Conservation (phyloP, 64 coral and sea anemone species). For the Pocillopora verrucosa region DNA sequence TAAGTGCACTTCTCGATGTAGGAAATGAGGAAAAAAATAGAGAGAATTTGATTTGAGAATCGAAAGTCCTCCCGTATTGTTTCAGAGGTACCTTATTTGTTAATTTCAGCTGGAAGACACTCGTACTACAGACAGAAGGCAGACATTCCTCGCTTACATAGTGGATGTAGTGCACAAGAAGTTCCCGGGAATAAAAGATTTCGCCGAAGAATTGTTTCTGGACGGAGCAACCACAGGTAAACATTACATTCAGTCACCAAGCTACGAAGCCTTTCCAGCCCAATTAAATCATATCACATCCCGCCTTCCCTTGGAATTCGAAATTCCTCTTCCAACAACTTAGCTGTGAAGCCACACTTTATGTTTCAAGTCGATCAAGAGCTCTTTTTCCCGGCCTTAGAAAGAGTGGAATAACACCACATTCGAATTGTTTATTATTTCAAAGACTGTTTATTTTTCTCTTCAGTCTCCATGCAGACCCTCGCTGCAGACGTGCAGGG, state of each 20-base stretch:
- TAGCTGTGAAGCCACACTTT: no score
- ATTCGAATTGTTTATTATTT: not conserved
- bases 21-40: no score
- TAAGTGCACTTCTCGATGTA: no score
- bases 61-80: no score
- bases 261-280: not conserved
- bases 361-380: no score
- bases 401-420: no score
- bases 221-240: slow-evolving; percentile 85
- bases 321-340: no score
- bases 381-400: no score
- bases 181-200: slow-evolving; percentile 62
- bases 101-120: slow-evolving; percentile 84
- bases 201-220: slow-evolving; percentile 69
- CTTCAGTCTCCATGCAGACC: slow-evolving; percentile 87
- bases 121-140: slow-evolving; percentile 85
- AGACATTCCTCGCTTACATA: slow-evolving; percentile 82
- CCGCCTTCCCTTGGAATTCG: no score
- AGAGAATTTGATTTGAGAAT: no score
- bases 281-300: no score
- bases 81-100: not conserved
- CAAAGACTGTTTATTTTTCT: not conserved
- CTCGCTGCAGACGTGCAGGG: slow-evolving; percentile 91
- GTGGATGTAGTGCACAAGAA: slow-evolving; percentile 61
- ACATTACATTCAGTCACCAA: not conserved